Evolutionary conservation across 2,797 vertebrate species (phyloP), one percentile per base, ranked within the genome.

Genomic region (Acanthurus leucopareius): DNA sequence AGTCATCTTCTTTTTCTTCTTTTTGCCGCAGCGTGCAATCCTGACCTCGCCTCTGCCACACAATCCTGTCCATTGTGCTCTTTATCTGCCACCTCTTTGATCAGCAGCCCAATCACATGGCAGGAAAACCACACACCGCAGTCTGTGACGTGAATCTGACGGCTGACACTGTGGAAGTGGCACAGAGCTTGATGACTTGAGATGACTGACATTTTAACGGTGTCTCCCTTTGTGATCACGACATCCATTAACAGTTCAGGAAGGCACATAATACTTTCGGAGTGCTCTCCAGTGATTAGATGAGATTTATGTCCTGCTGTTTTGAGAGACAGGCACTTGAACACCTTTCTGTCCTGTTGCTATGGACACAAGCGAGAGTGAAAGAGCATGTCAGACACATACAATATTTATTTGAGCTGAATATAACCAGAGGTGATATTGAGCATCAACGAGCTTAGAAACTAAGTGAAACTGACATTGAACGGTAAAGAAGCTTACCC

Each of bases 281-380:
- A 86, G 84, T 69, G 79, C 89, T 84, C 86, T 81, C 69, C 82
- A 71, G 78, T 71, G 75, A 85, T 78, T 77, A 71, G 38, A 85
- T 62, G 80, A 78, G 42, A 73, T 81, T 95, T 95, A 97, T 77
- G 93, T 95, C 89, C 93, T 95, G 72, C 91, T 92, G 47, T 92
- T 94, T 84, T 94, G 96, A 83, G 93, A 94, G 56, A 96, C 96
- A 44, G 96, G 94, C 88, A 97, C 96, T 89, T 96, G 95, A 74
- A 96, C 94, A 61, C 95, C 96, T 89, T 96, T 97, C 93, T 97
- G 96, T 92, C 96, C 96, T 0, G 89, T 83, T 62, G 97, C 97
- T 96, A 79, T 81, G 67, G 82, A 90, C 32, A 88, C 66, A 77
- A 81, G 74, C 1, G 38, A 75, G 1, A 85, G 61, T 88, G 42